Evolutionary conservation across 2,797 vertebrate species (phyloP).

Genomic region (Myotis vivesi): DNA sequence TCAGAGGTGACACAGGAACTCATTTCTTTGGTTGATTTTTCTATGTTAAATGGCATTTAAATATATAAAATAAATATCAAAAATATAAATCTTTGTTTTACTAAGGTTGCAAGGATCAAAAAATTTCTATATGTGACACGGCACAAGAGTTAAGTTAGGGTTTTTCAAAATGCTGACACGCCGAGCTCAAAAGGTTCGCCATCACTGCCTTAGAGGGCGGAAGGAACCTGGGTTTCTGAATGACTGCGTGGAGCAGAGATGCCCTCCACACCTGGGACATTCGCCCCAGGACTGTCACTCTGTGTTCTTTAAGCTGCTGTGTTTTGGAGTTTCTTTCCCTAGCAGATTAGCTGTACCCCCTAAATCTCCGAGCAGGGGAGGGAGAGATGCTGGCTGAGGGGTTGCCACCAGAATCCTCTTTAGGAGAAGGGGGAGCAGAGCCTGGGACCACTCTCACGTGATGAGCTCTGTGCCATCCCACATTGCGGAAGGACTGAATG

Average conservation of each 20-base stretch:
- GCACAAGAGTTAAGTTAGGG: no score
- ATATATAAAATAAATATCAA: no score
- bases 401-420: background rate
- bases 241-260: background rate
- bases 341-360: background rate
- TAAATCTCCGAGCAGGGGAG: background rate
- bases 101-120: no score
- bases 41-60: no score
- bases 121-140: no score
- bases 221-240: background rate
- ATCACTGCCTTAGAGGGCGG: accelerated
- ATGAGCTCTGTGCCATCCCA: background rate
- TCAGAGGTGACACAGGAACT: no score
- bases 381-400: background rate
- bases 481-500: background rate
- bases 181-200: no score
- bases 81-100: no score
- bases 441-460: background rate
- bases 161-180: no score
- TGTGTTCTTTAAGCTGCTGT: background rate
- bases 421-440: background rate
- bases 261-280: background rate
- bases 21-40: no score
- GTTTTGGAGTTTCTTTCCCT: background rate
- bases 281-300: background rate